These are phyloP conservation scores for Linepithema humile DNA, from an alignment of 1,140 invertebrate genomes.

Conservation along the genomic window DNA sequence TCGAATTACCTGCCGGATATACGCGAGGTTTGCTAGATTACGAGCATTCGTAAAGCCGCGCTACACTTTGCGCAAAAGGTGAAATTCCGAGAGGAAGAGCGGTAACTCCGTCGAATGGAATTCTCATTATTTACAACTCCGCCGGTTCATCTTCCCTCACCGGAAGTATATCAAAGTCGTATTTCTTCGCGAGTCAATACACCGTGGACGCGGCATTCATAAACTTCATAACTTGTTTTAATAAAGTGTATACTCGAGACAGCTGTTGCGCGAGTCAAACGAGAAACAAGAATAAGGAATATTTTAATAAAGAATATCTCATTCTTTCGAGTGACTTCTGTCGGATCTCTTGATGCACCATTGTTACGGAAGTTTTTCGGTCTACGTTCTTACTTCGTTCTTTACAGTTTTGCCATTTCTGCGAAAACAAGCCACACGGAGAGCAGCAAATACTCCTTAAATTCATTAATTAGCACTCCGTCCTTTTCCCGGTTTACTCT, in stretches of 20 bases:
- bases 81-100: background rate
- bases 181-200: conserved; percentile 49
- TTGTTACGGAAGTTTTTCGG: background rate
- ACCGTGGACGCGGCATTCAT: conserved; percentile 22
- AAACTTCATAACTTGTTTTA: conserved; percentile 36
- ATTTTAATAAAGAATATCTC: background rate
- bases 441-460: conserved; percentile 24
- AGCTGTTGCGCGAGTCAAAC: background rate
- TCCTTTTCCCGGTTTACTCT: background rate
- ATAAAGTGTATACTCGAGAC: conserved; percentile 12
- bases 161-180: conserved; percentile 45
- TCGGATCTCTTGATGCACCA: background rate
- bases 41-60: conserved; percentile 44
- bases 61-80: conserved; percentile 13
- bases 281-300: background rate
- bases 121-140: conserved; percentile 55
- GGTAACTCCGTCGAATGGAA: conserved; percentile 38
- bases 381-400: background rate
- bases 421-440: background rate
- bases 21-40: conserved; percentile 44
- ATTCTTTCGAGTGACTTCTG: background rate
- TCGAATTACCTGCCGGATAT: conserved; percentile 52
- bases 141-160: conserved; percentile 29
- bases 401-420: background rate
- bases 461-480: conserved; percentile 24